Conservation (phyloP, 23 tunicate genomes). For the Halocynthia roretzi region DNA sequence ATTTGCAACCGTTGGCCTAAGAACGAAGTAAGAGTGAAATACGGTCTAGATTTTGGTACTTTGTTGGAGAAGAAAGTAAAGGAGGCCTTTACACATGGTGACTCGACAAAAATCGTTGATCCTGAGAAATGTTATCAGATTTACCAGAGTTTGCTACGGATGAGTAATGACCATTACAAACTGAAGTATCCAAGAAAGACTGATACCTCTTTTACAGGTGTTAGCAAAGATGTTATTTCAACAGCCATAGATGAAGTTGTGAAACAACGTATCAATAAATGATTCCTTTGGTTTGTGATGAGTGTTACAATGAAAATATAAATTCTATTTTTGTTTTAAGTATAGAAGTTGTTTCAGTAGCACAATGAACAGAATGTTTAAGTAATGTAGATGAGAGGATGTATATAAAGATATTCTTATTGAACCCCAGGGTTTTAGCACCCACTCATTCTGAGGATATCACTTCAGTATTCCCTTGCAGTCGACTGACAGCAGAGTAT, state of each 20-base stretch:
- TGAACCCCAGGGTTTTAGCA: no score
- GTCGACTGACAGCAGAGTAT: no score
- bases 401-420: no score
- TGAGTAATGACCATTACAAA: constrained; percentile 2
- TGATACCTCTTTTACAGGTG: not conserved
- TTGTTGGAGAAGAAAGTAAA: not conserved
- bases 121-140: constrained; percentile 5
- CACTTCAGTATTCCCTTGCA: no score
- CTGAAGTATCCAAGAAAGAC: not conserved
- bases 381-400: no score
- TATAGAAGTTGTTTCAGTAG: no score
- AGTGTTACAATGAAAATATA: no score
- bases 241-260: not conserved
- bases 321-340: no score
- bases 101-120: constrained; percentile 4
- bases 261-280: not conserved
- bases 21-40: not conserved
- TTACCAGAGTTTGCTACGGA: constrained; percentile 10
- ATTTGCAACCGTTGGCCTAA: constrained; percentile 18
- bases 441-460: no score
- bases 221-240: not conserved
- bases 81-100: constrained; percentile 1
- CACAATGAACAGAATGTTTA: no score
- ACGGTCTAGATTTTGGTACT: constrained; percentile 10
- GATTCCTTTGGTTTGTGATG: no score